Evolutionary conservation across 37 sponge, comb jelly and placozoan species (phyloP).

Genomic region (Axinella damicornis): DNA sequence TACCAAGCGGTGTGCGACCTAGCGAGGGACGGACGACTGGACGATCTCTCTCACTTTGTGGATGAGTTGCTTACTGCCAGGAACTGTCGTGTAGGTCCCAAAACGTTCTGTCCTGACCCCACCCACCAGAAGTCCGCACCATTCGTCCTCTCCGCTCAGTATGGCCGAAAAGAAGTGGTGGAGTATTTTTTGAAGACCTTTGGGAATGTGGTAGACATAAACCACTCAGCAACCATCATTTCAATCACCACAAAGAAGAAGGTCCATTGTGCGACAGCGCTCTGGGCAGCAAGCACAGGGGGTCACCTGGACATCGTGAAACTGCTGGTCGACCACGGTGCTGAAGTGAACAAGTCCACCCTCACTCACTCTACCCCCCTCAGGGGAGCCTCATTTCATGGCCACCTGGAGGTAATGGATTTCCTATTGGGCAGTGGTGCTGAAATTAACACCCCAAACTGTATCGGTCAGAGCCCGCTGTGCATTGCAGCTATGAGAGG

Average conservation of each 20-base stretch:
- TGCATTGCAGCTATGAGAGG: conserved; percentile 86
- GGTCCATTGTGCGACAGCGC: conserved; percentile 89
- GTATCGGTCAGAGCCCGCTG: conserved; percentile 90
- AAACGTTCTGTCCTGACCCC: conserved; percentile 65
- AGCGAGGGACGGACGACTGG: conserved; percentile 13
- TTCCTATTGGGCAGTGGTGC: conserved; percentile 69
- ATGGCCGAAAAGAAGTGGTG: conserved; percentile 54
- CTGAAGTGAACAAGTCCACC: conserved; percentile 80
- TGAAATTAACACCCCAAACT: conserved; percentile 86
- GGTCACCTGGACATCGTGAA: conserved; percentile 80
- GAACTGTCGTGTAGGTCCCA: conserved; percentile 38
- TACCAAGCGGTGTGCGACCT: conserved; percentile 31
- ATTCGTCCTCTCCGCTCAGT: conserved; percentile 78
- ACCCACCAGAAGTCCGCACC: conserved; percentile 58
- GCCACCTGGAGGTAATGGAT: conserved; percentile 79
- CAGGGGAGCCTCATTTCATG: conserved; percentile 89
- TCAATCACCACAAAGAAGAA: conserved; percentile 82
- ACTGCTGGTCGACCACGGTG: conserved; percentile 72
- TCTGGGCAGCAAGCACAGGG: conserved; percentile 90
- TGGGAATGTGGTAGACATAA: conserved; percentile 43
- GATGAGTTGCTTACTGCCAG: background rate
- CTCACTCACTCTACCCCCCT: conserved; percentile 88
- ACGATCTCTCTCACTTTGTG: background rate
- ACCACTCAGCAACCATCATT: conserved; percentile 71
- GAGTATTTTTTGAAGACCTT: conserved; percentile 54